phyloP scores from a whole-genome alignment of 92 coral and sea anemone genomes.

The Porites lobata region DNA sequence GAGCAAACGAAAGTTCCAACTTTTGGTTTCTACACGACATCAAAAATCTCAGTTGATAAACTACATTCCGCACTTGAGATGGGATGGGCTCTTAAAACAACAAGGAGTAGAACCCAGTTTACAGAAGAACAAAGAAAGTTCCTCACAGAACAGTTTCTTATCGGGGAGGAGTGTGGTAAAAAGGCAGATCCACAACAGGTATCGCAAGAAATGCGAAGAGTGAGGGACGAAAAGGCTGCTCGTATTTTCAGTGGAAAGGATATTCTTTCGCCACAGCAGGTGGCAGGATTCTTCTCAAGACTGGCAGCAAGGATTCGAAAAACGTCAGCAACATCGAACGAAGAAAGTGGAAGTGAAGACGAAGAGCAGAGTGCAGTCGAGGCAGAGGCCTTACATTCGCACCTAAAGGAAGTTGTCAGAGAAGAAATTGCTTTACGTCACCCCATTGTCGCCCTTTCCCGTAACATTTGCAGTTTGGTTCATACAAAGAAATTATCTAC shows the following conservation, averaged over 20 bases:
- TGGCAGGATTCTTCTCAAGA: conserved; percentile 23
- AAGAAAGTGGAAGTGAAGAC: conserved; percentile 16
- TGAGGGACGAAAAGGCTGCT: conserved; percentile 21
- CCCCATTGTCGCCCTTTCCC: conserved; percentile 13
- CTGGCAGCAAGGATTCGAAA: conserved; percentile 29
- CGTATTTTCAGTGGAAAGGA: conserved; percentile 44
- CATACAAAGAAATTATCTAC: conserved; percentile 9
- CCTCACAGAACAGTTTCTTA: conserved; percentile 27
- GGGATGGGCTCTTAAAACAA: conserved; percentile 58
- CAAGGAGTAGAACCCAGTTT: conserved; percentile 5
- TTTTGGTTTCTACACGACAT: conserved; percentile 5
- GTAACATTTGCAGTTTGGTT: conserved; percentile 48
- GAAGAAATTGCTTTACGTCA: too few relatives aligned
- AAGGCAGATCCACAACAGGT: conserved; percentile 30
- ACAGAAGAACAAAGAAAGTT: not conserved
- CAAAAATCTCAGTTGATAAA: not conserved
- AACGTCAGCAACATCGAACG: conserved; percentile 5
- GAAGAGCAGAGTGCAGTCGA: conserved; percentile 23
- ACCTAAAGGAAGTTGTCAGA: too few relatives aligned
- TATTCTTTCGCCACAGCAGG: conserved; percentile 28
- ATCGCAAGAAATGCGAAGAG: conserved; percentile 50
- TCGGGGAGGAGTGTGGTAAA: conserved; percentile 39
- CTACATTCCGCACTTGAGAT: conserved; percentile 16
- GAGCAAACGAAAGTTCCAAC: conserved; percentile 51
- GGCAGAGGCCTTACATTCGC: not conserved